Conservation (phyloP, 2,113 vertebrate genomes). For the Chitala chitala region DNA sequence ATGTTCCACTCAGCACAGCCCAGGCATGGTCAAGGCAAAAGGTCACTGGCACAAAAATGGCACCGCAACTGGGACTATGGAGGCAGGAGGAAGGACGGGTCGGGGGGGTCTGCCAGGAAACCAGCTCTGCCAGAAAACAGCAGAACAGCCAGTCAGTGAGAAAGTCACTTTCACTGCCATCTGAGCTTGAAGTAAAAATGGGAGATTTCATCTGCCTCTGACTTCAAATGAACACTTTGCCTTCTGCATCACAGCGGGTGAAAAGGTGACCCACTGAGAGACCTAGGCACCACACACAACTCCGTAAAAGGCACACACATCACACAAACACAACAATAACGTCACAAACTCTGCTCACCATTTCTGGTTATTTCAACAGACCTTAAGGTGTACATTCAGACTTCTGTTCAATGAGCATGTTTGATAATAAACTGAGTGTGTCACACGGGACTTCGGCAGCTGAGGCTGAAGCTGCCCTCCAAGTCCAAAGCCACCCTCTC, state of each 20-base stretch:
- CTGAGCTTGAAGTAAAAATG: background rate
- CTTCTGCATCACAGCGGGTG: constrained; percentile 8
- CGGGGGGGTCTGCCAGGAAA: background rate
- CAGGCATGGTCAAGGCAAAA: background rate
- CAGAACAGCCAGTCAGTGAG: constrained; percentile 15
- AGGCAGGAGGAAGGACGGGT: background rate
- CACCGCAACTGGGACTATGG: background rate
- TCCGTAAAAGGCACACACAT: background rate
- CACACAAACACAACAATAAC: background rate
- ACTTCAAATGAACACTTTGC: constrained; percentile 9
- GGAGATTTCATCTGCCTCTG: constrained; percentile 2
- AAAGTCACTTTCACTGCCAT: constrained; percentile 5
- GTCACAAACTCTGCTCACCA: background rate
- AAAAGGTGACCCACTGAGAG: background rate
- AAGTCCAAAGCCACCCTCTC: too few species aligned
- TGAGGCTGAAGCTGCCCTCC: too few species aligned
- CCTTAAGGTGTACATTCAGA: background rate
- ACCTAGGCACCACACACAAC: background rate
- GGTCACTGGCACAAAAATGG: background rate
- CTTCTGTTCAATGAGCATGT: background rate
- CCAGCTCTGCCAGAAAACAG: background rate
- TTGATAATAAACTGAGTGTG: background rate
- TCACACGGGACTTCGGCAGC: background rate
- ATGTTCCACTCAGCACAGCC: background rate
- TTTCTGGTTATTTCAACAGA: background rate